These are phyloP conservation scores for Aulostomus chinensis DNA, from an alignment of 2,797 vertebrate species.

Conservation along the genomic window DNA sequence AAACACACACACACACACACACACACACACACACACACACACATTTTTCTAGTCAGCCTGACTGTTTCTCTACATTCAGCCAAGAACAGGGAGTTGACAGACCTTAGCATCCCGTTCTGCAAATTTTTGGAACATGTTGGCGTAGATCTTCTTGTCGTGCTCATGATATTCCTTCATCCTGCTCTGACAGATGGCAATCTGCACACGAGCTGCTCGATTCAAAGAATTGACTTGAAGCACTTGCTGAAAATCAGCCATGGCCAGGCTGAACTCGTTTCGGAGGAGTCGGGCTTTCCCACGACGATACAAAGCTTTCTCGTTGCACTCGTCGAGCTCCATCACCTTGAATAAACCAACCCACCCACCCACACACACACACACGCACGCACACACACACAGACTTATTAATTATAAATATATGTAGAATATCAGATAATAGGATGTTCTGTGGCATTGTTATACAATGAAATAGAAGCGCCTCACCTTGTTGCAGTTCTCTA, in stretches of 20 bases:
- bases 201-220: constrained; percentile 88
- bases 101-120: constrained; percentile 94
- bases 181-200: constrained; percentile 88
- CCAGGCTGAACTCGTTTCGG: constrained; percentile 91
- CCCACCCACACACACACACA: too few relatives aligned
- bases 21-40: too few relatives aligned
- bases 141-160: constrained; percentile 90
- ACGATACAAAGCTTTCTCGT: constrained; percentile 94
- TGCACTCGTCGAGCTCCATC: constrained; percentile 87
- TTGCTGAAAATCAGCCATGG: constrained; percentile 88
- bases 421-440: background rate
- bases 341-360: constrained; percentile 80
- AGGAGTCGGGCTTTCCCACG: constrained; percentile 88
- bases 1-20: too few relatives aligned
- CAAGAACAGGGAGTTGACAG: constrained; percentile 31
- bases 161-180: constrained; percentile 93
- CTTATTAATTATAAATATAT: background rate
- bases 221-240: constrained; percentile 90
- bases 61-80: too few relatives aligned
- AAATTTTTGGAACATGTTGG: constrained; percentile 98
- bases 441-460: background rate
- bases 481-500: constrained; percentile 95
- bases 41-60: too few relatives aligned
- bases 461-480: background rate
- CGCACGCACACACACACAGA: constrained; percentile 5